phyloP scores from a whole-genome alignment of 2,113 vertebrate species.

The Rhodinocichla rosea region DNA sequence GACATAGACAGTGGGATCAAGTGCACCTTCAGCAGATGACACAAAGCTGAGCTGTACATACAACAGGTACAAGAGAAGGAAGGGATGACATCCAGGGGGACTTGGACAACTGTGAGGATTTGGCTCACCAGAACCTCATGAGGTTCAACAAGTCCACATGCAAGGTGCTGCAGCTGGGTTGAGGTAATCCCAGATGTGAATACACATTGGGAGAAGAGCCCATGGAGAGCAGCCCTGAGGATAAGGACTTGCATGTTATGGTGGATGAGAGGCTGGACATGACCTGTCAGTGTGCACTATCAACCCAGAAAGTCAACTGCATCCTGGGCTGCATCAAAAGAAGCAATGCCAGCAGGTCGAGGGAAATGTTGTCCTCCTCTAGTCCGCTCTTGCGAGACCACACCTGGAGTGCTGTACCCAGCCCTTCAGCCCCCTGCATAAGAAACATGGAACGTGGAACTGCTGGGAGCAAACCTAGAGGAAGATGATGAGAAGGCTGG shows the following conservation, averaged over 20 bases:
- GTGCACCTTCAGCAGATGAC: background rate
- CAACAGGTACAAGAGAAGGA: background rate
- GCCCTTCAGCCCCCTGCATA: rapidly evolving
- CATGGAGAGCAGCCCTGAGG: background rate
- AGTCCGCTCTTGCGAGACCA: background rate
- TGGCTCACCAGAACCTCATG: rapidly evolving
- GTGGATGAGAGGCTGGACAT: background rate
- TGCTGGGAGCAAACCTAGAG: background rate
- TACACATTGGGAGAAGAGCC: background rate
- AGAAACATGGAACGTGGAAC: background rate
- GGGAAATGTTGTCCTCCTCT: background rate
- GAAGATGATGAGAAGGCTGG: background rate
- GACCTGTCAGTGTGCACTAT: background rate
- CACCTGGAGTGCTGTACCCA: background rate
- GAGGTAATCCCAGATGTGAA: background rate
- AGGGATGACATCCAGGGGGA: background rate
- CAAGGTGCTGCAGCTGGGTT: background rate
- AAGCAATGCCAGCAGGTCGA: rapidly evolving
- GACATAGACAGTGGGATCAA: background rate
- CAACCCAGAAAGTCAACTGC: background rate
- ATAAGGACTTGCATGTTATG: background rate
- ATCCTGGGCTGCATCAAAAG: background rate
- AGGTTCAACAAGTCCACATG: background rate
- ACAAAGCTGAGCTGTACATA: background rate
- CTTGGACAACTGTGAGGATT: no score